Evolutionary conservation across 2,888 invertebrate genomes (phyloP), one percentile per base, ranked within the genome.

Genomic region (Rhagium mordax): DNA sequence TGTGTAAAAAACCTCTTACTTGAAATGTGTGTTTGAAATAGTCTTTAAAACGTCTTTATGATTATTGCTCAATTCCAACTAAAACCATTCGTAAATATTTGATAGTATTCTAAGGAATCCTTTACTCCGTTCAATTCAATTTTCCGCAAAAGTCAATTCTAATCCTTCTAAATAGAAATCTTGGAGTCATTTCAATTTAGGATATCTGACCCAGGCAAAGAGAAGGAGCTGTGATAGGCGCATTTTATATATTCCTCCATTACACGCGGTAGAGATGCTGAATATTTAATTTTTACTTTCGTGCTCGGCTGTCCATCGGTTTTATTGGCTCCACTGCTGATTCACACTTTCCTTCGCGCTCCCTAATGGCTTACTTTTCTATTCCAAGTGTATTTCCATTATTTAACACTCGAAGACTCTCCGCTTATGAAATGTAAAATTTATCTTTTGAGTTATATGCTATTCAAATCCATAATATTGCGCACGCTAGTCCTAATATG

Each of bases 221-320:
- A 41, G 51, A 55, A 57, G 55, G 15, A 66, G 21, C 66, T 57
- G 15, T 57, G 67, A 55, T 51, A 41, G 67, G 24, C 67, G 24
- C 41, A 67, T 67, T 67, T 67, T 57, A 57, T 57, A 67, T 57
- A 41, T 57, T 53, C 27, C 55, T 33, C 65, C 65, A 53, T 67
- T 67, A 47, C 67, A 24, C 21, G 57, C 29, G 65, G 55, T 24
- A 18, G 77, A 75, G 78, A 74, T 81, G 59, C 74, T 82, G 79
- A 82, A 82, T 82, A 78, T 82, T 82, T 82, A 81, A 82, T 82
- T 82, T 82, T 78, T 82, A 82, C 78, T 81, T 78, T 77, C 79
- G 71, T 69, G 79, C 74, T 69, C 73, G 75, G 77, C 77, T 78
- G 81, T 81, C 80, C 81, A 82, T 82, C 80, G 81, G 80, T 81